These are phyloP conservation scores for pig (Sus scrofa) DNA, from an alignment of 2,113 vertebrate genomes.

Conservation along the genomic window DNA sequence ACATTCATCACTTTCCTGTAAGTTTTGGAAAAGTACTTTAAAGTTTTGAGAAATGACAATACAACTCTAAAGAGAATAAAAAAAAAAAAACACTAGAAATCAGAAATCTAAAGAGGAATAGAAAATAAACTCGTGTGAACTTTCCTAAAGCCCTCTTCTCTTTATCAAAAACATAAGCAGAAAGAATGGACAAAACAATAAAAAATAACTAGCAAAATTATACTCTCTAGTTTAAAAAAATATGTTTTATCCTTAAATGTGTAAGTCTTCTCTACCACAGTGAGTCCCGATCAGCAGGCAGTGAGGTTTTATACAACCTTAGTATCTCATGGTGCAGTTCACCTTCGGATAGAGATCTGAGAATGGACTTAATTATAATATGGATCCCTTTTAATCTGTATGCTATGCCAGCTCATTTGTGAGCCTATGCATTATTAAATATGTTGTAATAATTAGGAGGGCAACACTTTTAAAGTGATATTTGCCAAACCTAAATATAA, in stretches of 20 bases:
- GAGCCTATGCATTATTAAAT: conserved; percentile 74
- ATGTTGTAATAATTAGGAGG: conserved; percentile 72
- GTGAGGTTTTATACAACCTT: neutral
- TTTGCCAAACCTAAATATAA: conserved; percentile 64
- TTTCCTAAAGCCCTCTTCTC: neutral
- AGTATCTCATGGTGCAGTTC: neutral
- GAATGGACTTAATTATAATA: conserved; percentile 69
- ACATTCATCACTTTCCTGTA: neutral
- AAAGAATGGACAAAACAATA: neutral
- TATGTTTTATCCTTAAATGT: neutral
- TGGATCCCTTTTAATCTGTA: conserved; percentile 43
- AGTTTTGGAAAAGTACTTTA: conserved; percentile 23
- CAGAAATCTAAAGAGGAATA: neutral
- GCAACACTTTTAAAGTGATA: conserved; percentile 42
- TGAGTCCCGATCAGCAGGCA: neutral
- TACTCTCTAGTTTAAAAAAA: neutral
- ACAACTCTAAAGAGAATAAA: conserved; percentile 2
- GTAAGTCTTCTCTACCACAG: neutral
- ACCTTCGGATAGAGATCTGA: conserved; percentile 28
- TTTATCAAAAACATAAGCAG: conserved; percentile 15
- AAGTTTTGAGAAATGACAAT: conserved; percentile 11
- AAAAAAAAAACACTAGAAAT: conserved; percentile 27
- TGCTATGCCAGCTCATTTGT: conserved; percentile 55
- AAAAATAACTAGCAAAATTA: neutral
- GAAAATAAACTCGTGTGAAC: conserved; percentile 12